phyloP scores from a whole-genome alignment of 2,888 invertebrate genomes.

The Omphaloscelis lunosa region DNA sequence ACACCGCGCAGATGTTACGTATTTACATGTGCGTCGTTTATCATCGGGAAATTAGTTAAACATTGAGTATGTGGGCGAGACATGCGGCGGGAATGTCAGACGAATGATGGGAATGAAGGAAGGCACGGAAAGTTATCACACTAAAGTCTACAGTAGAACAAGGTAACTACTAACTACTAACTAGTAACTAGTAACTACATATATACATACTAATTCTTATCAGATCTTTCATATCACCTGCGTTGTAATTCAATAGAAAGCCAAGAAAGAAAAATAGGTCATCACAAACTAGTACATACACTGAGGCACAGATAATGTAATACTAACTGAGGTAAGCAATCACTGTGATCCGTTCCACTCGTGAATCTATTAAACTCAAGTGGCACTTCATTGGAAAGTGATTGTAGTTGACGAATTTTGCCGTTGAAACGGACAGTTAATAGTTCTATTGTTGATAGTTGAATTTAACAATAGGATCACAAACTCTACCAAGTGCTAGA shows the following conservation, averaged over 20 bases:
- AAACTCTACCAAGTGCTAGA: not conserved
- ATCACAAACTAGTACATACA: no score
- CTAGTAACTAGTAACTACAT: not conserved
- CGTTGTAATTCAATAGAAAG: not conserved
- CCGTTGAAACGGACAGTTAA: not conserved
- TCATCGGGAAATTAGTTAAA: conserved; percentile 60
- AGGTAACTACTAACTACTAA: no score
- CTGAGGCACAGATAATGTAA: no score
- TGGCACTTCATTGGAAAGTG: not conserved
- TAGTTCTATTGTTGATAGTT: not conserved
- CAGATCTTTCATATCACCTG: not conserved
- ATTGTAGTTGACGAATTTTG: not conserved
- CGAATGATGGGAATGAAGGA: not conserved
- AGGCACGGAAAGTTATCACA: not conserved
- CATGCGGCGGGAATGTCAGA: conserved; percentile 14
- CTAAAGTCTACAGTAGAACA: no score
- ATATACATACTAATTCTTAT: not conserved
- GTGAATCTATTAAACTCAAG: not conserved
- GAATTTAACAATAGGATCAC: not conserved
- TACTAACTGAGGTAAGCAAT: not conserved
- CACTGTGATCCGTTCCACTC: not conserved
- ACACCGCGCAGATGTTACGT: conserved; percentile 42
- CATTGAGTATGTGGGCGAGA: conserved; percentile 44
- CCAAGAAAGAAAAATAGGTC: no score
- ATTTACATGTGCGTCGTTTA: conserved; percentile 50